Conservation (phyloP, 2,797 vertebrate species). For the Apogon talboti region DNA sequence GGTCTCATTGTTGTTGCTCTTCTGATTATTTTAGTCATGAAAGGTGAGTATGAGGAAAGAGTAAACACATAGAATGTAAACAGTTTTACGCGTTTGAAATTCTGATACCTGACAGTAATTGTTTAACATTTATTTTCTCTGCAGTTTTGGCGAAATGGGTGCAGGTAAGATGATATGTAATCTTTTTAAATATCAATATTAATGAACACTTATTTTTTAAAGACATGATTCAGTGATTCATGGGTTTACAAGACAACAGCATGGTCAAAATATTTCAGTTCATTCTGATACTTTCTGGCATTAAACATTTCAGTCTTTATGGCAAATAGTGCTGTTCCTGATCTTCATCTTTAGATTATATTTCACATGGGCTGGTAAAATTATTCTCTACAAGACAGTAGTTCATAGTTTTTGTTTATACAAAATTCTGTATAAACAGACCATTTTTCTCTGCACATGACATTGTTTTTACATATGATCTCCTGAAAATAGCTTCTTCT, state of each 20-base stretch:
- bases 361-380: background rate
- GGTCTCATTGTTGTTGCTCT: slow-evolving; percentile 6
- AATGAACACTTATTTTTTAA: background rate
- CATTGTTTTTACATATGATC: no score
- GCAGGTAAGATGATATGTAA: slow-evolving; percentile 62
- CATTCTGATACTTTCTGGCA: no score
- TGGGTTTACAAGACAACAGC: no score
- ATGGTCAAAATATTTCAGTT: no score
- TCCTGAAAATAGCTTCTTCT: no score
- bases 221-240: no score
- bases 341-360: no score
- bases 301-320: no score
- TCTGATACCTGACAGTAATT: slow-evolving; percentile 17
- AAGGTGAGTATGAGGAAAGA: slow-evolving; percentile 63
- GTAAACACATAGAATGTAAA: background rate
- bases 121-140: slow-evolving; percentile 41
- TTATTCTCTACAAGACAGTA: background rate
- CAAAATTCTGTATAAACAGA: no score
- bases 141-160: slow-evolving; percentile 53
- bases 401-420: slow-evolving; percentile 5
- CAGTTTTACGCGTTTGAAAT: background rate
- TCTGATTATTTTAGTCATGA: slow-evolving; percentile 33
- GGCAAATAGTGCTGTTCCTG: no score
- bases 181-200: background rate
- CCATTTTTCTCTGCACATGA: no score